These are phyloP conservation scores for Platycheirus albimanus DNA, from an alignment of 2,888 invertebrate species.

Conservation along the genomic window DNA sequence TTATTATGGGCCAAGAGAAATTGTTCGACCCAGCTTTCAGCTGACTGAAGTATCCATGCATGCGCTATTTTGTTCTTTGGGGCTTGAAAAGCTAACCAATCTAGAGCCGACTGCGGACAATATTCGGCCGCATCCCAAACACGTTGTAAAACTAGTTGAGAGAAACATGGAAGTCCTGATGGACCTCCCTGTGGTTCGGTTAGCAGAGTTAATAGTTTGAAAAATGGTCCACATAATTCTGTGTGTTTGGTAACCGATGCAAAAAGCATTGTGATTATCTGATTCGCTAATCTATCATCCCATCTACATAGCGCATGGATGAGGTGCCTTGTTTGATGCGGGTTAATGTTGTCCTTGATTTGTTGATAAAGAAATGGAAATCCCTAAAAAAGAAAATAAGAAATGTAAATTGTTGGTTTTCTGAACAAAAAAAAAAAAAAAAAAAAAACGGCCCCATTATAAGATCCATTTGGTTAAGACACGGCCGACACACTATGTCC, in stretches of 20 bases:
- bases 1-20: slow-evolving; percentile 93
- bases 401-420: neutral
- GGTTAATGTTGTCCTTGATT: slow-evolving; percentile 95
- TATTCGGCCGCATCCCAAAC: slow-evolving; percentile 96
- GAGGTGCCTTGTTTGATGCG: slow-evolving; percentile 94
- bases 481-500: too few relatives aligned
- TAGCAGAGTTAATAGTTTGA: slow-evolving; percentile 93
- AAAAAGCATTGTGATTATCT: slow-evolving; percentile 95
- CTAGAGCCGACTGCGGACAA: slow-evolving; percentile 95
- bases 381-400: slow-evolving; percentile 84
- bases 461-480: too few relatives aligned
- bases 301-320: slow-evolving; percentile 95
- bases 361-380: slow-evolving; percentile 97
- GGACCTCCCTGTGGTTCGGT: slow-evolving; percentile 91
- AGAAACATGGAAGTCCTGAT: slow-evolving; percentile 94
- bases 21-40: slow-evolving; percentile 95
- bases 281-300: slow-evolving; percentile 94
- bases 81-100: slow-evolving; percentile 94
- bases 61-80: slow-evolving; percentile 95
- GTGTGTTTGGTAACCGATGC: slow-evolving; percentile 95
- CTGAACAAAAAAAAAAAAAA: too few relatives aligned
- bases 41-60: slow-evolving; percentile 95
- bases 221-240: slow-evolving; percentile 95
- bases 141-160: slow-evolving; percentile 92
- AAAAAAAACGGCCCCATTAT: too few relatives aligned